Conservation (phyloP, 1,140 invertebrate genomes). For the Araneus ventricosus region DNA sequence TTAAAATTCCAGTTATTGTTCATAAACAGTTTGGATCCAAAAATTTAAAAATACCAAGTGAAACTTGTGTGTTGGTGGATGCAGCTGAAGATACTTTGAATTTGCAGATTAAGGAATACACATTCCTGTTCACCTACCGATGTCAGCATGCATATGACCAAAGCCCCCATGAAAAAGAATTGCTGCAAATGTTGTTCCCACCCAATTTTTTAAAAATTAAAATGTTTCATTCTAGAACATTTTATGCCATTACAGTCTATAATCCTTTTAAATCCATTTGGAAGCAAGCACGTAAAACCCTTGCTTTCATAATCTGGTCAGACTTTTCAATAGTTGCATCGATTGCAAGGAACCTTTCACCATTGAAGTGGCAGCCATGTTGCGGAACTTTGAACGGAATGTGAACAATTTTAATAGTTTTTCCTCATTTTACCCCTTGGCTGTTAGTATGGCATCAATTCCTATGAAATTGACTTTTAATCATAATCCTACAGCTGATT, state of each 20-base stretch:
- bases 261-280: slow-evolving; percentile 27
- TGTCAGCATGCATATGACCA: neutral
- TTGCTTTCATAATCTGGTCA: neutral
- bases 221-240: neutral
- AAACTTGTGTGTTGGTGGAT: neutral
- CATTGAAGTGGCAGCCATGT: neutral
- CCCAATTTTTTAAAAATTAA: neutral
- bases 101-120: neutral
- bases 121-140: neutral
- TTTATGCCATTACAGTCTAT: neutral
- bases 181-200: neutral
- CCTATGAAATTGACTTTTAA: neutral
- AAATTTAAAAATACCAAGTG: neutral
- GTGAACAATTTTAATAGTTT: neutral
- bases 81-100: too few species aligned
- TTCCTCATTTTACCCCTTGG: neutral
- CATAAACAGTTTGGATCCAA: neutral
- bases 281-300: neutral
- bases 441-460: neutral
- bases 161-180: neutral
- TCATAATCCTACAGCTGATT: neutral
- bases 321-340: neutral
- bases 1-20: slow-evolving; percentile 3
- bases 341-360: neutral
- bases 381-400: neutral